Evolutionary conservation across 2,888 invertebrate genomes (phyloP).

Genomic region (Dysmachus trigonus): DNA sequence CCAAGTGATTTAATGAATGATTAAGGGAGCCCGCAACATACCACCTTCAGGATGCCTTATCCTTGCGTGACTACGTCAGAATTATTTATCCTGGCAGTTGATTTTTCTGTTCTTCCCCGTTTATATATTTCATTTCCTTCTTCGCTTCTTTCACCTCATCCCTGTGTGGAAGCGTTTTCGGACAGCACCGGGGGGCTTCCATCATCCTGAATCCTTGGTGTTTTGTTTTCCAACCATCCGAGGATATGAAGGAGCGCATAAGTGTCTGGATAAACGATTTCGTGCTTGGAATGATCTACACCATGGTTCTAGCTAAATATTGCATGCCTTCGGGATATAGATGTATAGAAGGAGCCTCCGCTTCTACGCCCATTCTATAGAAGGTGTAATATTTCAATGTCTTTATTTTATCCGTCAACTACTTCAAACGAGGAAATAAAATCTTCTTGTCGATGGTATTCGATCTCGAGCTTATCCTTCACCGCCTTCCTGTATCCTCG

Average conservation of each 20-base stretch:
- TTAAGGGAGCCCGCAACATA: neutral
- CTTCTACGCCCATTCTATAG: neutral
- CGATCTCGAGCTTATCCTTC: neutral
- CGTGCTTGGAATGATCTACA: conserved; percentile 12
- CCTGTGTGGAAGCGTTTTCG: neutral
- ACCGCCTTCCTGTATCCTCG: neutral
- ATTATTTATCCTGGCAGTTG: conserved; percentile 14
- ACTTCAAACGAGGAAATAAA: neutral
- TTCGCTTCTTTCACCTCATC: neutral
- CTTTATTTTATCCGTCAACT: neutral
- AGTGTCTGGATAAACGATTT: conserved; percentile 24
- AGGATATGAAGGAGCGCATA: neutral
- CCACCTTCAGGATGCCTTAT: neutral
- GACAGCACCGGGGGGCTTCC: neutral
- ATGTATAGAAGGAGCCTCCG: too few species aligned
- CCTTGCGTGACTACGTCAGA: conserved; percentile 9
- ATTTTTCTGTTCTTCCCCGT: neutral
- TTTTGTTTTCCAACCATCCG: neutral
- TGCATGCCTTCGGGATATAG: neutral
- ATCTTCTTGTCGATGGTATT: neutral
- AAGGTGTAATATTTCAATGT: conserved; percentile 25
- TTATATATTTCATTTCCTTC: neutral
- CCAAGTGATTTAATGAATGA: conserved; percentile 10
- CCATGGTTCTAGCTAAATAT: neutral
- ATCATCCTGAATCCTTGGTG: too few species aligned